Base-by-base conservation (phyloP, 2,888 invertebrate species). In the Atherix ibis region DNA sequence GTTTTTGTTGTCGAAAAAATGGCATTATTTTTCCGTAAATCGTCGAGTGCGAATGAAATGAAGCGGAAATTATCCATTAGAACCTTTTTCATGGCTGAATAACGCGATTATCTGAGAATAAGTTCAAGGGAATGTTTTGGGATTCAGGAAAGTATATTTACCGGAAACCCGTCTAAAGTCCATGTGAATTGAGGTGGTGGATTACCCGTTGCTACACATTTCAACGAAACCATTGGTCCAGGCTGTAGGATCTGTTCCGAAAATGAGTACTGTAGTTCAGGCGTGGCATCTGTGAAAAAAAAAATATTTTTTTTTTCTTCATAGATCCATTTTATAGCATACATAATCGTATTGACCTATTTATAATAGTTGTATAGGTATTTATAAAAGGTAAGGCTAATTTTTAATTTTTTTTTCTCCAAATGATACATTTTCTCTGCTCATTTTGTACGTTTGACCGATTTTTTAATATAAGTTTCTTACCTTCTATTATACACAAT, bases 181-280 rank as follows among this genome's bases (percentile, higher is more conserved):
- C 92, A 94, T 32, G 76, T 75, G 62, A 94, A 87, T 57, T 83
- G 81, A 4, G 92, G 92, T 32, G 85, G 81, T 5, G 92, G 92
- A 62, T 87, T 91, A 32, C 92, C 92, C 50, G 85, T 80, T n/a
- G 89, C 89, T 40, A 84, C 83, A 64, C 92, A 94, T 62, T 87
- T 85, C 45, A 94, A 68, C 14, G 89, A 87, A 31, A 91, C 83
- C 43, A 83, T 80, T 19, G 88, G 87, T 13, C 91, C 91, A 1
- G 87, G 88, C 54, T 88, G 88, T 40, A 91, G 64, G 8, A 87
- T 89, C 62, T 88, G 87, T 58, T 89, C 88, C 37, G 84, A 80
- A 64, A 91, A 91, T 76, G 83, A 84, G 66, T 87, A 85, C 46
- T 81, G 73, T 48, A 89, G 66, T 64, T 88, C 87, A 28, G 88